phyloP scores from a whole-genome alignment of 2,888 invertebrate species.

The Dicyrtoma fusca region DNA sequence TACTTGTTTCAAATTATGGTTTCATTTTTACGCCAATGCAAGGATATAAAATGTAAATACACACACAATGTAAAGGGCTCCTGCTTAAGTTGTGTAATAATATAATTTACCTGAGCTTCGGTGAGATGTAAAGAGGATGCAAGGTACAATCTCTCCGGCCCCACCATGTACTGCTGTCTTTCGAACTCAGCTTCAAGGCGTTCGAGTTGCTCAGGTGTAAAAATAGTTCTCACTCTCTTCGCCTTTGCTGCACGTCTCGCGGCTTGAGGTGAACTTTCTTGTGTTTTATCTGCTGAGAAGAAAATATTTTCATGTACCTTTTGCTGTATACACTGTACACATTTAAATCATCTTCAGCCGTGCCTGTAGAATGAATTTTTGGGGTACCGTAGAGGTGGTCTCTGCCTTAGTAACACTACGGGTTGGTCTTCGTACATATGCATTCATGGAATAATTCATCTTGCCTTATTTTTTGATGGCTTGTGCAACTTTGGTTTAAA shows the following conservation, averaged over 20 bases:
- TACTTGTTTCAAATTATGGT: neutral
- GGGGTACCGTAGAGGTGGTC: too few species aligned
- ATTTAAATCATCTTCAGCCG: neutral
- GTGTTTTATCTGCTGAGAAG: conserved; percentile 15
- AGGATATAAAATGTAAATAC: neutral
- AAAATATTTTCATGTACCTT: conserved; percentile 5
- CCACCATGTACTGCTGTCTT: conserved; percentile 97
- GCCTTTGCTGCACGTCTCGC: conserved; percentile 66
- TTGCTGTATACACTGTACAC: neutral
- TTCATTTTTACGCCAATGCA: neutral
- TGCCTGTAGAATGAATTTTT: too few species aligned
- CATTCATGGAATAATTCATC: too few species aligned
- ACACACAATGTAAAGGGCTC: neutral
- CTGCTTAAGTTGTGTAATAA: neutral
- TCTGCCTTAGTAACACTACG: too few species aligned
- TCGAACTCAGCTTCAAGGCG: conserved; percentile 92
- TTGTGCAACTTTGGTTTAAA: too few species aligned
- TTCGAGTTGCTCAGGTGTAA: conserved; percentile 94
- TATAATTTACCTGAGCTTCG: conserved; percentile 76
- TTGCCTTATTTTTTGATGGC: too few species aligned
- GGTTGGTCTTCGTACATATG: too few species aligned
- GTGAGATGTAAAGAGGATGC: conserved; percentile 85
- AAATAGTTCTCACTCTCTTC: conserved; percentile 92
- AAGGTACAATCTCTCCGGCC: conserved; percentile 88
- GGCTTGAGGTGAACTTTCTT: conserved; percentile 31